A percentile compares a stretch with the other conserved stretches of the same genome.
Evolutionary conservation across 2,113 vertebrate genomes (phyloP).

Genomic region (Chitala chitala): DNA sequence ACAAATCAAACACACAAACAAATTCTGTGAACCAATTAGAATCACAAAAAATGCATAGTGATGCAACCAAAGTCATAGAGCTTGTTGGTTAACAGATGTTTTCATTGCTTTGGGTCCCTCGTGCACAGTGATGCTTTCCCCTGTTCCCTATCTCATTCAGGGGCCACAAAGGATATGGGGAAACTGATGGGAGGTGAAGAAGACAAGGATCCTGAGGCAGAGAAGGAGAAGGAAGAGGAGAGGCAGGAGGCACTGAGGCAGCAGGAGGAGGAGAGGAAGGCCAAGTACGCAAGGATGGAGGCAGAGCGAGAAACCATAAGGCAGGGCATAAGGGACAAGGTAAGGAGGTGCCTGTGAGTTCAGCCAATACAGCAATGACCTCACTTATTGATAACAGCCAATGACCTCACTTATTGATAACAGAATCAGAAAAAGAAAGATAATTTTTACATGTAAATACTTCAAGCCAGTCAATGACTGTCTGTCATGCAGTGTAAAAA

Average conservation of each 20-base stretch:
- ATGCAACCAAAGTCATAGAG: too few relatives aligned
- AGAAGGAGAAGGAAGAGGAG: constrained; percentile 89
- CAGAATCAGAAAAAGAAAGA: too few relatives aligned
- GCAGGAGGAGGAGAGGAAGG: constrained; percentile 96
- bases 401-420: neutral
- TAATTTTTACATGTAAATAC: too few relatives aligned
- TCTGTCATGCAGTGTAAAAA: too few relatives aligned
- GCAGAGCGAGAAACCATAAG: constrained; percentile 90
- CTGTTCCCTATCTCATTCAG: constrained; percentile 45
- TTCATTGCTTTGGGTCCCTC: neutral
- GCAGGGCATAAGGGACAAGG: constrained; percentile 98
- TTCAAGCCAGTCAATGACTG: too few relatives aligned
- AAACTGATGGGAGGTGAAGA: constrained; percentile 96
- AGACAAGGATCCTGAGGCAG: constrained; percentile 92
- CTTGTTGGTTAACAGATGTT: too few relatives aligned
- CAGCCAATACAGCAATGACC: neutral
- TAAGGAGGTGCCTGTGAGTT: constrained; percentile 37
- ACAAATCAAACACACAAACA: too few relatives aligned
- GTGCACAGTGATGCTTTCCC: neutral
- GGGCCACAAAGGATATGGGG: constrained; percentile 92
- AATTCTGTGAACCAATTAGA: neutral
- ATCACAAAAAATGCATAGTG: too few relatives aligned
- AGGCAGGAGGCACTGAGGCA: constrained; percentile 90
- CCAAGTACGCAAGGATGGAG: constrained; percentile 95
- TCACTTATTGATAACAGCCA: neutral